Evolutionary conservation across 2,113 vertebrate genomes (phyloP).

Genomic region (Bostrychus sinensis): DNA sequence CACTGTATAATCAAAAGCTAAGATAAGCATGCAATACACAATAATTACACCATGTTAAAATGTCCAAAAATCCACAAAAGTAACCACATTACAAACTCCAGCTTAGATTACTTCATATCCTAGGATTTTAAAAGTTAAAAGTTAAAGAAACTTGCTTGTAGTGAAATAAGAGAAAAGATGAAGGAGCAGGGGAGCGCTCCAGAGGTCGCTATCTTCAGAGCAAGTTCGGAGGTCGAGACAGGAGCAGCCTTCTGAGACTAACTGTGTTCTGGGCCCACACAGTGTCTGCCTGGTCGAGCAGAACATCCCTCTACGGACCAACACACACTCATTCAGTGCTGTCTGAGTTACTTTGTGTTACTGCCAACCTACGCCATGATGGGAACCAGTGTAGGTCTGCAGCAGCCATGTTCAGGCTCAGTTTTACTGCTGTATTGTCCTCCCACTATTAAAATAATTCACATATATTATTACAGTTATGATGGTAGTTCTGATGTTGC

Average conservation of each 20-base stretch:
- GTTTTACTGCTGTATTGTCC: not conserved
- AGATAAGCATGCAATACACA: too few species aligned
- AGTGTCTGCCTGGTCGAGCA: slow-evolving; percentile 55
- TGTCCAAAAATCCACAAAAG: too few species aligned
- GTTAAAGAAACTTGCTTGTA: not conserved
- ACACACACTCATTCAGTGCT: slow-evolving; percentile 29
- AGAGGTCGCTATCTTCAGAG: slow-evolving; percentile 38
- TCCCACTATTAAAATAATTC: too few species aligned
- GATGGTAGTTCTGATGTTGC: too few species aligned
- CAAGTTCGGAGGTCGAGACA: slow-evolving; percentile 52
- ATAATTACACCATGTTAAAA: too few species aligned
- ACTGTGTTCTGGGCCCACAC: slow-evolving; percentile 62
- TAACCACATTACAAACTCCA: too few species aligned
- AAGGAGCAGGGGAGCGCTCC: slow-evolving; percentile 8
- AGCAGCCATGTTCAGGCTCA: not conserved
- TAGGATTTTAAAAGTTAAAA: not conserved
- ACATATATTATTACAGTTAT: too few species aligned
- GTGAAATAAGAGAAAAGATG: not conserved
- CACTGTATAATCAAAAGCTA: too few species aligned
- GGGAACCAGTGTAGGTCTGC: slow-evolving; percentile 36
- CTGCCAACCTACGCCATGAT: slow-evolving; percentile 45
- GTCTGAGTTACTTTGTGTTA: slow-evolving; percentile 39
- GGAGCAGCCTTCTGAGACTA: slow-evolving; percentile 59
- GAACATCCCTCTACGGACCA: slow-evolving; percentile 33
- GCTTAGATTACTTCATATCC: not conserved